Base-by-base conservation (phyloP, 2,888 invertebrate species). In the Aphelenchoides bicaudatus region DNA sequence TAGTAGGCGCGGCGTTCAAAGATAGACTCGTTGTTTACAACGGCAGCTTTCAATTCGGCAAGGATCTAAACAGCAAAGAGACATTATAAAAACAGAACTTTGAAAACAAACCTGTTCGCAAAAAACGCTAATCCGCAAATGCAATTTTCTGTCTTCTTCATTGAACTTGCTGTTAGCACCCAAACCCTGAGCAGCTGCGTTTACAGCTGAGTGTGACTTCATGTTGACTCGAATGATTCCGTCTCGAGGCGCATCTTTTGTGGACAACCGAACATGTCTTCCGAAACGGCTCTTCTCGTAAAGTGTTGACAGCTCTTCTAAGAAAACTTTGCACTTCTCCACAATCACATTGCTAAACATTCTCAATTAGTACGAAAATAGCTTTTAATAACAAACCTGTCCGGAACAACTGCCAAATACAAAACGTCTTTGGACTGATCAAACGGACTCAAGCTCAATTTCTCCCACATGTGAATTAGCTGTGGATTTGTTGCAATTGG, bases 371-470 rank as follows among this genome's bases (percentile, higher is more conserved):
- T n/a, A n/a, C n/a, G n/a, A n/a, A n/a, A n/a, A n/a, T n/a, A n/a
- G n/a, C n/a, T n/a, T 92, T 85, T 66, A 86, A n/a, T n/a, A n/a
- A n/a, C 87, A 57, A 91, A 89, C 77, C 87, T 89, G 78, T 96
- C 94, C 0, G 96, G 93, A 30, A 91, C 88, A 0, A 98, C 86
- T 5, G 94, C 91, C 37, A 94, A 85, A 80, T 96, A 99, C 25
- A 90, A 91, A 1, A 98, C 87, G 80, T 98, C 94, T 30, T 94
- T 85, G 3, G 90, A 86, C 78, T 90, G 89, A n/a, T 92, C 88
- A 80, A 91, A 93, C 0, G 98, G 98, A 80, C 96, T 94, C 10
- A 98, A 83, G n/a, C 90, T 83, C n/a, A 96, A 84, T 75, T 91
- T 88, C 80, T 98, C 96, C 84, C 84, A 82, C 34, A 58, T 58